phyloP scores from a whole-genome alignment of 2,888 invertebrate species.

The Synanthedon myopaeformis region DNA sequence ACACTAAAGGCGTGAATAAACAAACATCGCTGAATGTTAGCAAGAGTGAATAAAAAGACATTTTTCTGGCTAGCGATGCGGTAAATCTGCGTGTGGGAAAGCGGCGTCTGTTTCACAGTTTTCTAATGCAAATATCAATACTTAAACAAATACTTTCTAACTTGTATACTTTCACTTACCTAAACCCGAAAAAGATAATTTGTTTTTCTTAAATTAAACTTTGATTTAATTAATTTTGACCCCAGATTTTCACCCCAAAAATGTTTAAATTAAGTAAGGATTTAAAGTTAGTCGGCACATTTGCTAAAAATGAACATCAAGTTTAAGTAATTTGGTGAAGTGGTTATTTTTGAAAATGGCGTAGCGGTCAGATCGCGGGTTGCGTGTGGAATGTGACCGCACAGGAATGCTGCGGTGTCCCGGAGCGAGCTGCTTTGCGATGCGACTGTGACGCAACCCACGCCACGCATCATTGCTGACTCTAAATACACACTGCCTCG shows the following conservation, averaged over 20 bases:
- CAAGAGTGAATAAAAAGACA: not conserved
- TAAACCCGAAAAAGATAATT: not conserved
- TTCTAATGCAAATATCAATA: constrained; percentile 64
- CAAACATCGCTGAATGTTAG: not conserved
- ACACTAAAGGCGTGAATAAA: not conserved
- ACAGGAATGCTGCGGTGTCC: constrained; percentile 26
- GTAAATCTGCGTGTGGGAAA: constrained; percentile 46
- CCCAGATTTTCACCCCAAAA: too few relatives aligned
- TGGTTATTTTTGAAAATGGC: not conserved
- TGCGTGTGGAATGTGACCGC: constrained; percentile 10
- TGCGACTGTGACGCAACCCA: constrained; percentile 17
- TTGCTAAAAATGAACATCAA: too few relatives aligned
- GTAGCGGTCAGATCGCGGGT: not conserved
- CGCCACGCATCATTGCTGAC: constrained; percentile 22
- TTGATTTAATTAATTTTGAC: too few relatives aligned
- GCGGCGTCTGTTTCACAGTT: constrained; percentile 49
- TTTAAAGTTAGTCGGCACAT: too few relatives aligned
- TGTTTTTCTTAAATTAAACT: too few relatives aligned
- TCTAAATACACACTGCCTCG: constrained; percentile 18
- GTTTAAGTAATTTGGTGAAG: too few relatives aligned
- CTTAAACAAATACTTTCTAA: constrained; percentile 59
- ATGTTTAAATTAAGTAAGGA: too few relatives aligned
- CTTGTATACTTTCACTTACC: constrained; percentile 46
- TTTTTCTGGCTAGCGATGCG: constrained; percentile 11
- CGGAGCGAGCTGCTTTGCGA: not conserved